phyloP scores from a whole-genome alignment of 2,797 vertebrate genomes.

The Catharus ustulatus region DNA sequence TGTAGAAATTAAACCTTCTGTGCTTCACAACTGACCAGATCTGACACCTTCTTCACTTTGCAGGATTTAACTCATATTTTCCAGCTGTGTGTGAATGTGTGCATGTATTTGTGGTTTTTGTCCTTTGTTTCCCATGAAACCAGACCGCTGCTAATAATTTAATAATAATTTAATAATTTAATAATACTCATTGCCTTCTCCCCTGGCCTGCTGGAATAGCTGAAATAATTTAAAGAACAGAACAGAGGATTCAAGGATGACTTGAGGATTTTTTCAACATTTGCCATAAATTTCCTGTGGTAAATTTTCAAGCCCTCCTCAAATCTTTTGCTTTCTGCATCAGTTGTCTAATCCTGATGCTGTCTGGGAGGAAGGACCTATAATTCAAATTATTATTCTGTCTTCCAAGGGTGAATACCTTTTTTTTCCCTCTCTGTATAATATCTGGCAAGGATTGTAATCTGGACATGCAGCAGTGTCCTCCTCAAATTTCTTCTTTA shows the following conservation, averaged over 20 bases:
- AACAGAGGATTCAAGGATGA: not conserved
- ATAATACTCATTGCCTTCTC: not conserved
- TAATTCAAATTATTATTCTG: not conserved
- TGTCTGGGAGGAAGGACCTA: not conserved
- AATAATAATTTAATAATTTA: too few species aligned
- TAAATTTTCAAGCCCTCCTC: not conserved
- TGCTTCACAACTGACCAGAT: not conserved
- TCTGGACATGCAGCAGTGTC: not conserved
- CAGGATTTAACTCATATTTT: conserved; percentile 5
- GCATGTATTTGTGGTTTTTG: not conserved
- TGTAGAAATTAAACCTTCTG: conserved; percentile 15
- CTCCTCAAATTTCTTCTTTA: not conserved
- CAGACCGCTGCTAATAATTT: not conserved
- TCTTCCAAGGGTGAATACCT: not conserved
- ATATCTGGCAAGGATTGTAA: not conserved
- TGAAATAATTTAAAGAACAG: not conserved
- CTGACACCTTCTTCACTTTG: conserved; percentile 1
- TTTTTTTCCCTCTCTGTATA: not conserved
- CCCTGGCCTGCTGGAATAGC: not conserved
- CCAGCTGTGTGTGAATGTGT: not conserved
- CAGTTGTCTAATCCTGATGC: not conserved
- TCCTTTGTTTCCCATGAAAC: not conserved
- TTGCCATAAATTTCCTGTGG: not conserved
- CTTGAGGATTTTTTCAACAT: not conserved
- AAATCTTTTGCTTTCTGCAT: not conserved